phyloP scores from a whole-genome alignment of 2,797 vertebrate genomes.

The Denticeps clupeoides region DNA sequence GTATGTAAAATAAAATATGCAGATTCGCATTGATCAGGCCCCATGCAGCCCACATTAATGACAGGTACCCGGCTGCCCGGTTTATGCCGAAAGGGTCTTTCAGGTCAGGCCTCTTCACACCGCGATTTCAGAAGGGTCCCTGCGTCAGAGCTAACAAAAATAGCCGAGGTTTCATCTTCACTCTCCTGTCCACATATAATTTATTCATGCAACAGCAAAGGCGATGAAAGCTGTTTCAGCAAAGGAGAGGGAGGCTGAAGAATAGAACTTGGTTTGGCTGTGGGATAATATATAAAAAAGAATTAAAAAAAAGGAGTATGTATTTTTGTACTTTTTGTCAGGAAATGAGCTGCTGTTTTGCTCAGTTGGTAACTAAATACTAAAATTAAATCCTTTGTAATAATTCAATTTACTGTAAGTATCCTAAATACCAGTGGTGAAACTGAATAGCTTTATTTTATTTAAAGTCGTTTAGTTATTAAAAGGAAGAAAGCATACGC shows the following conservation, averaged over 20 bases:
- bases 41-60: background rate
- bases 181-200: conserved; percentile 36
- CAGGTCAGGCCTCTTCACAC: conserved; percentile 28
- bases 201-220: conserved; percentile 44
- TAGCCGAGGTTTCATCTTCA: conserved; percentile 34
- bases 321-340: background rate
- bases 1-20: too few relatives aligned
- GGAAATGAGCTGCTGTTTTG: too few relatives aligned
- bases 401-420: too few relatives aligned
- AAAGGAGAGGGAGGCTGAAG: conserved; percentile 19
- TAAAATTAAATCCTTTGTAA: too few relatives aligned
- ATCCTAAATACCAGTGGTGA: too few relatives aligned
- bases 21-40: too few relatives aligned
- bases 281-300: background rate
- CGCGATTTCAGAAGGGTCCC: conserved; percentile 44
- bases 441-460: too few relatives aligned
- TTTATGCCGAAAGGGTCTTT: conserved; percentile 20
- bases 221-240: conserved; percentile 41
- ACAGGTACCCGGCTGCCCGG: conserved; percentile 8
- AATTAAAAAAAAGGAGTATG: background rate
- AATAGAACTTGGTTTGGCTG: background rate
- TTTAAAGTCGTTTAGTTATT: too few relatives aligned
- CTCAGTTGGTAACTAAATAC: too few relatives aligned
- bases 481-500: too few relatives aligned
- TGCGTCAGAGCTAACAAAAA: conserved; percentile 34